These are phyloP conservation scores for Acomys russatus DNA, from an alignment of 2,797 vertebrate species.

Conservation along the genomic window DNA sequence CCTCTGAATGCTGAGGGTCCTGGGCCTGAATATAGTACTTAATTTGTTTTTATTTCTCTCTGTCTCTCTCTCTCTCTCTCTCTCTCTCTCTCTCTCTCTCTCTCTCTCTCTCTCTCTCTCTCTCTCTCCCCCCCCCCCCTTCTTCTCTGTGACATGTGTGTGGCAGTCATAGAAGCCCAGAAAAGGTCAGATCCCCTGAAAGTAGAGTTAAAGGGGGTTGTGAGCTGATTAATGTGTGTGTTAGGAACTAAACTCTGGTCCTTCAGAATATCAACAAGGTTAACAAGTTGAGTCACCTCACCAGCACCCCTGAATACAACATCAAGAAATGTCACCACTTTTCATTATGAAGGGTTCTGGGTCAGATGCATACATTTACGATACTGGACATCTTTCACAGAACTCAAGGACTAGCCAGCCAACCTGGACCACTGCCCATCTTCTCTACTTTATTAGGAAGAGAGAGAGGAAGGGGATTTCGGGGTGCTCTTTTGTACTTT, in stretches of 20 bases:
- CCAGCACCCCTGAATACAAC: neutral
- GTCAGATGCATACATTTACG: neutral
- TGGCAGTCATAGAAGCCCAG: neutral
- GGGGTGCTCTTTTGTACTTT: neutral
- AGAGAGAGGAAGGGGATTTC: neutral
- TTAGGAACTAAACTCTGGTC: neutral
- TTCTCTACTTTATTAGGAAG: neutral
- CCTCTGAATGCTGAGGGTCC: neutral
- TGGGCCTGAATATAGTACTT: neutral
- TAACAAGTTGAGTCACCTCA: neutral
- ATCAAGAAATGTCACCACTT: neutral
- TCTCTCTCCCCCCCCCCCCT: too few species aligned
- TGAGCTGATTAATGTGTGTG: neutral
- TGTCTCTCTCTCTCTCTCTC: too few species aligned
- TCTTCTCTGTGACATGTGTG: too few species aligned
- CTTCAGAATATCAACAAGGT: neutral
- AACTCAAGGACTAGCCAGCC: neutral
- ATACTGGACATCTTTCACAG: neutral
- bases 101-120: too few species aligned
- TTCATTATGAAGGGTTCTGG: neutral
- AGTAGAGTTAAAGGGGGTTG: neutral
- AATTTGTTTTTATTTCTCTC: neutral
- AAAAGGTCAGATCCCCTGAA: neutral
- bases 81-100: too few species aligned
- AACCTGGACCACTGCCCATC: neutral